Evolutionary conservation across 2,888 invertebrate genomes (phyloP).

Genomic region (Quadriops clusia): DNA sequence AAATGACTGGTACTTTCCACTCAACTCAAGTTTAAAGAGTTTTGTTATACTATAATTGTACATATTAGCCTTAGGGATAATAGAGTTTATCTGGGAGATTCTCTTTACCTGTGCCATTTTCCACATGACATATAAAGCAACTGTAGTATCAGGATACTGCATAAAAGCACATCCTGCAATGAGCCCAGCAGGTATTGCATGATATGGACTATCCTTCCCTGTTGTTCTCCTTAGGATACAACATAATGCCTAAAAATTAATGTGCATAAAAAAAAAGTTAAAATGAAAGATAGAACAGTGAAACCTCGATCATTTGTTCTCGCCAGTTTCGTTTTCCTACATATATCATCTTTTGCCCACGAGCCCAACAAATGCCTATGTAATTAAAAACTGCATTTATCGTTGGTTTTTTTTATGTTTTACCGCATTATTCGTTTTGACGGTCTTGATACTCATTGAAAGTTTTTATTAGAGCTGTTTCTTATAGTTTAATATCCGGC

Average conservation of each 20-base stretch:
- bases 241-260: slow-evolving; percentile 43
- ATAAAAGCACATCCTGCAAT: slow-evolving; percentile 58
- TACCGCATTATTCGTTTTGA: too few relatives aligned
- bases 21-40: too few relatives aligned
- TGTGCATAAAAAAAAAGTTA: not conserved
- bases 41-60: not conserved
- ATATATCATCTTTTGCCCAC: too few relatives aligned
- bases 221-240: slow-evolving; percentile 53
- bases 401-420: too few relatives aligned
- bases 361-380: too few relatives aligned
- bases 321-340: too few relatives aligned
- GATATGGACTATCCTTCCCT: slow-evolving; percentile 47
- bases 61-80: not conserved
- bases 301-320: too few relatives aligned
- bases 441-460: too few relatives aligned
- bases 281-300: not conserved
- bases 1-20: too few relatives aligned
- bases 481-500: too few relatives aligned
- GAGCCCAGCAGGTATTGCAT: slow-evolving; percentile 59
- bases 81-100: slow-evolving; percentile 3
- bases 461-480: too few relatives aligned
- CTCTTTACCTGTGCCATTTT: slow-evolving; percentile 61
- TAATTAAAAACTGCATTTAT: too few relatives aligned
- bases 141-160: slow-evolving; percentile 62
- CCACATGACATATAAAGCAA: slow-evolving; percentile 74